Conservation (phyloP, 64 coral and sea anemone genomes). For the Stylophora pistillata region DNA sequence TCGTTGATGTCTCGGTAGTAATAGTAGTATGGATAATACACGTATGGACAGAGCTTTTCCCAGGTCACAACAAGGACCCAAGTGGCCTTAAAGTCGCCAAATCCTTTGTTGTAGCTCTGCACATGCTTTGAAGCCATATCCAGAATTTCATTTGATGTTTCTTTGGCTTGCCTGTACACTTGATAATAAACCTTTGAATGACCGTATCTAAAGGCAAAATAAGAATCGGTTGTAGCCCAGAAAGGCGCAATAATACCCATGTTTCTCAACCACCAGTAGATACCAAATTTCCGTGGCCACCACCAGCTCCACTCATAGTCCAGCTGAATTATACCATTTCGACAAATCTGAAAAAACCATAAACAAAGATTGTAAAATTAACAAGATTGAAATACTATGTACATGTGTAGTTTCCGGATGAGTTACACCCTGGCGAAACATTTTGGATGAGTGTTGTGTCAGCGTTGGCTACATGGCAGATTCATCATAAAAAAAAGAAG, state of each 20-base stretch:
- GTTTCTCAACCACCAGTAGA: conserved; percentile 2
- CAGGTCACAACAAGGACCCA: conserved; percentile 30
- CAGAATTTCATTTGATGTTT: neutral
- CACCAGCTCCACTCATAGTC: neutral
- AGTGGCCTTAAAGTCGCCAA: neutral
- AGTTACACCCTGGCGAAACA: too few relatives aligned
- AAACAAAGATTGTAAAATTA: neutral
- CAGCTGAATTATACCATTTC: conserved; percentile 36
- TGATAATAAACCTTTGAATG: conserved; percentile 41
- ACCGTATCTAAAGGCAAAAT: neutral
- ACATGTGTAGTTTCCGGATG: too few relatives aligned
- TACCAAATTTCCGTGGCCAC: conserved; percentile 25
- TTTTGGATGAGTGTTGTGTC: too few relatives aligned
- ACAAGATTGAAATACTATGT: neutral
- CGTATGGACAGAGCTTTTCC: conserved; percentile 13
- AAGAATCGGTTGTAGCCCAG: conserved; percentile 1
- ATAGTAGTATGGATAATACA: neutral
- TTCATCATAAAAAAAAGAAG: too few relatives aligned
- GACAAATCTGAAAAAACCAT: conserved; percentile 2
- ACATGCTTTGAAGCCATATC: conserved; percentile 18
- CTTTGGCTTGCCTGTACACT: neutral
- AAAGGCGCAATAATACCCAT: conserved; percentile 4
- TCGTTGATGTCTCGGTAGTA: neutral
- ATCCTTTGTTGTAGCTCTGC: neutral
- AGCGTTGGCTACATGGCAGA: too few relatives aligned